Conservation (phyloP, 2,113 vertebrate species). For the Seriola rivoliana region DNA sequence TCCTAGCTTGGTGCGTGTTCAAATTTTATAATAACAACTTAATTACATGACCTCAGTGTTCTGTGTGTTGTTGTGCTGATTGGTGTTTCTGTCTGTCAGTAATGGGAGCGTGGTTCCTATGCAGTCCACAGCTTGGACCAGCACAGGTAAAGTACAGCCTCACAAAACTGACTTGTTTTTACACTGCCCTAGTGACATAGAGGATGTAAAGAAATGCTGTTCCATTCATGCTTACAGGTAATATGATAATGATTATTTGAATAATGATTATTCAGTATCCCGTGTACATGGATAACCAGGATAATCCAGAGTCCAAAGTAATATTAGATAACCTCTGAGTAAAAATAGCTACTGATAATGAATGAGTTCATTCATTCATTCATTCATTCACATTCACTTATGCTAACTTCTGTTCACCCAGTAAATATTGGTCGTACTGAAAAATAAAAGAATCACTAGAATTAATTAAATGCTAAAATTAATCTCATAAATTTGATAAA, state of each 20-base stretch:
- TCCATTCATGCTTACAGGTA: background rate
- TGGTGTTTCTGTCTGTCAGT: slow-evolving; percentile 50
- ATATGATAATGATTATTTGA: no score
- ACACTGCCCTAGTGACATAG: background rate
- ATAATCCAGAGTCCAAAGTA: background rate
- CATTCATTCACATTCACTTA: background rate
- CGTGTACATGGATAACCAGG: background rate
- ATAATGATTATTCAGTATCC: background rate
- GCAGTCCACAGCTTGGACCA: slow-evolving; percentile 49
- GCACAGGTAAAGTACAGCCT: slow-evolving; percentile 59
- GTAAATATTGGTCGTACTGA: no score
- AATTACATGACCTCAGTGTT: no score
- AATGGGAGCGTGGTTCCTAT: slow-evolving; percentile 44
- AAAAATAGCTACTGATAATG: background rate
- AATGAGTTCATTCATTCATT: background rate
- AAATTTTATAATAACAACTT: background rate
- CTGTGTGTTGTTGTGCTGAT: background rate
- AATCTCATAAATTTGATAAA: no score
- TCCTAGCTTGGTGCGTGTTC: no score
- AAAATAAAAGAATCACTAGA: no score
- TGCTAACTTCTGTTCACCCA: no score
- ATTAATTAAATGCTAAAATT: no score
- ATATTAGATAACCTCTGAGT: background rate
- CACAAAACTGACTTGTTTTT: background rate
- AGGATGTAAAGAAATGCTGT: background rate